These are phyloP conservation scores for Galeopsomyia nigrocyanea DNA, from an alignment of 2,888 invertebrate genomes.

Conservation along the genomic window DNA sequence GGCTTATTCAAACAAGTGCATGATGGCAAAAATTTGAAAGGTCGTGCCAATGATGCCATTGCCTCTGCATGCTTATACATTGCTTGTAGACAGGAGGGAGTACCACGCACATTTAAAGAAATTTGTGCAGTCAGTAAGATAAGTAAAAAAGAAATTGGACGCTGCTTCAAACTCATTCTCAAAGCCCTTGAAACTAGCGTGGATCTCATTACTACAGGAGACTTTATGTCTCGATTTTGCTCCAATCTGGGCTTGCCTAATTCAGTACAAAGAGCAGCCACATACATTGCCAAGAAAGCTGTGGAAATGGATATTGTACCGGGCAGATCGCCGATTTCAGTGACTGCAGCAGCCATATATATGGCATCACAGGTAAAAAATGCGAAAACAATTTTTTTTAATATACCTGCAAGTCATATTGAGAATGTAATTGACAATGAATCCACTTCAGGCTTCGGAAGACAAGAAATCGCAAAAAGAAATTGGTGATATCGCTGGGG, in stretches of 20 bases:
- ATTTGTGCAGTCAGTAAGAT: slow-evolving; percentile 99
- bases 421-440: not conserved
- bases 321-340: slow-evolving; percentile 97
- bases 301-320: slow-evolving; percentile 98
- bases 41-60: slow-evolving; percentile 97
- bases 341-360: slow-evolving; percentile 99
- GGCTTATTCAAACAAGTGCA: slow-evolving; percentile 98
- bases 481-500: slow-evolving; percentile 98
- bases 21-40: slow-evolving; percentile 95
- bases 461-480: slow-evolving; percentile 96
- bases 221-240: slow-evolving; percentile 99
- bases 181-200: slow-evolving; percentile 97
- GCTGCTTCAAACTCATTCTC: slow-evolving; percentile 97
- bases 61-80: slow-evolving; percentile 99
- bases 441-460: slow-evolving; percentile 81
- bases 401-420: not conserved
- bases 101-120: slow-evolving; percentile 98
- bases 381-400: not conserved
- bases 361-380: slow-evolving; percentile 93
- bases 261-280: slow-evolving; percentile 93
- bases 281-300: slow-evolving; percentile 96
- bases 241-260: slow-evolving; percentile 93
- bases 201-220: slow-evolving; percentile 97
- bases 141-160: slow-evolving; percentile 98
- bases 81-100: slow-evolving; percentile 98